These are phyloP conservation scores for Corythornis leucogaster DNA, from an alignment of 2,797 vertebrate genomes.

Conservation along the genomic window DNA sequence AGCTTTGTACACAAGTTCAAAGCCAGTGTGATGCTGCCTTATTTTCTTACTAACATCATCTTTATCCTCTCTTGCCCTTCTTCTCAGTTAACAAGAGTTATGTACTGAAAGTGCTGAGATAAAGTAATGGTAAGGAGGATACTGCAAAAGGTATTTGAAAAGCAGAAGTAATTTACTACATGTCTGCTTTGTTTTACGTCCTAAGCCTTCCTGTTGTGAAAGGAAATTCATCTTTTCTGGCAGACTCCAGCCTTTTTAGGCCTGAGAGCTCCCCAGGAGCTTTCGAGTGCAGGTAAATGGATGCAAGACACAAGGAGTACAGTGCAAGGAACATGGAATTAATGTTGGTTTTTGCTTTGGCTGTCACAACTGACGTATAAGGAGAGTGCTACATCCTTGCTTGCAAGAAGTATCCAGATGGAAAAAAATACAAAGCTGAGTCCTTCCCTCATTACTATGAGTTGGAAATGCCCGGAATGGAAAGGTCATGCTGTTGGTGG, in stretches of 20 bases:
- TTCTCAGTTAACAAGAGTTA: conserved; percentile 75
- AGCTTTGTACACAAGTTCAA: conserved; percentile 52
- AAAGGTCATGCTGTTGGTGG: neutral
- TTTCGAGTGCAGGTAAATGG: conserved; percentile 74
- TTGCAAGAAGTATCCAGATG: conserved; percentile 5
- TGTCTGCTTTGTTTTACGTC: conserved; percentile 80
- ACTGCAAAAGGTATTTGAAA: conserved; percentile 74
- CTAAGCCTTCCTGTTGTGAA: conserved; percentile 77
- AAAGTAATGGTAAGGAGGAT: conserved; percentile 79
- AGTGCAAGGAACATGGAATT: conserved; percentile 37
- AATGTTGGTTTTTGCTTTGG: conserved; percentile 42
- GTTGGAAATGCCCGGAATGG: neutral
- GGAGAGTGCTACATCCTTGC: conserved; percentile 38
- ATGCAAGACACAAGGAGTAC: conserved; percentile 52
- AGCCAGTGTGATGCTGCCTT: conserved; percentile 44
- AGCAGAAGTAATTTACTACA: conserved; percentile 76
- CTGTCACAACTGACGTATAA: conserved; percentile 31
- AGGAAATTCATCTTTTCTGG: conserved; percentile 77
- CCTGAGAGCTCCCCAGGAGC: conserved; percentile 64
- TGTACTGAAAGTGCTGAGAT: conserved; percentile 77
- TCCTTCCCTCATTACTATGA: neutral
- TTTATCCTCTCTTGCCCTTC: conserved; percentile 77
- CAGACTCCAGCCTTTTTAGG: conserved; percentile 69
- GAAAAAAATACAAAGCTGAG: conserved; percentile 2
- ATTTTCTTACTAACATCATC: conserved; percentile 72